Evolutionary conservation across 1,140 invertebrate genomes (phyloP).

Genomic region (Phortica variegata): DNA sequence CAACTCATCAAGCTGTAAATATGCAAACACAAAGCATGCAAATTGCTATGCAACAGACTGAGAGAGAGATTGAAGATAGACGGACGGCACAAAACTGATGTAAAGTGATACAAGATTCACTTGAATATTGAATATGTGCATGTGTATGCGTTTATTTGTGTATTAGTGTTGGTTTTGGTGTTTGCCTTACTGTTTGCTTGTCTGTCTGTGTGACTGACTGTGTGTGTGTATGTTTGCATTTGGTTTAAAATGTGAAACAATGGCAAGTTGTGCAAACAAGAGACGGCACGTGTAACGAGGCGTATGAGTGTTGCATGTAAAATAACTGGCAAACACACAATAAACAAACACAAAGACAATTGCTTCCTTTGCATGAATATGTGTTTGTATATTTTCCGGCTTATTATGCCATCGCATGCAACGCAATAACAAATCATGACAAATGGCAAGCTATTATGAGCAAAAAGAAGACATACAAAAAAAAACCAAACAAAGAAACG

Average conservation of each 20-base stretch:
- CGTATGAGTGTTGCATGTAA: slow-evolving; percentile 46
- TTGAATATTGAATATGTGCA: too few species aligned
- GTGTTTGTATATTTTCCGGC: slow-evolving; percentile 25
- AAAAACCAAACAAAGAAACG: not conserved
- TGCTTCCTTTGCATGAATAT: not conserved
- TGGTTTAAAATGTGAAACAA: slow-evolving; percentile 39
- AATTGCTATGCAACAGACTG: too few species aligned
- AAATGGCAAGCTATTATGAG: too few species aligned
- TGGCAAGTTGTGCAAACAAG: slow-evolving; percentile 35
- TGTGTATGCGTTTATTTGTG: too few species aligned
- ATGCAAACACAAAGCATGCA: too few species aligned
- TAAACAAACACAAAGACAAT: not conserved
- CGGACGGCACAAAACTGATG: too few species aligned
- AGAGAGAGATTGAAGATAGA: too few species aligned
- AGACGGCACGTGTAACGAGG: slow-evolving; percentile 33
- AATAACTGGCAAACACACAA: slow-evolving; percentile 3
- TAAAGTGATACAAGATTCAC: too few species aligned
- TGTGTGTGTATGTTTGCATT: slow-evolving; percentile 6
- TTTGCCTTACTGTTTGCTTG: too few species aligned
- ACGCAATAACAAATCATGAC: slow-evolving; percentile 44
- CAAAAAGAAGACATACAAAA: not conserved
- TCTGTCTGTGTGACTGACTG: too few species aligned
- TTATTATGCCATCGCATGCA: slow-evolving; percentile 47
- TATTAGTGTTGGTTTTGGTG: too few species aligned
- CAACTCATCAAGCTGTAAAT: too few species aligned